Base-by-base conservation (phyloP, 1,140 invertebrate genomes). In the Branchinecta lindahli region DNA sequence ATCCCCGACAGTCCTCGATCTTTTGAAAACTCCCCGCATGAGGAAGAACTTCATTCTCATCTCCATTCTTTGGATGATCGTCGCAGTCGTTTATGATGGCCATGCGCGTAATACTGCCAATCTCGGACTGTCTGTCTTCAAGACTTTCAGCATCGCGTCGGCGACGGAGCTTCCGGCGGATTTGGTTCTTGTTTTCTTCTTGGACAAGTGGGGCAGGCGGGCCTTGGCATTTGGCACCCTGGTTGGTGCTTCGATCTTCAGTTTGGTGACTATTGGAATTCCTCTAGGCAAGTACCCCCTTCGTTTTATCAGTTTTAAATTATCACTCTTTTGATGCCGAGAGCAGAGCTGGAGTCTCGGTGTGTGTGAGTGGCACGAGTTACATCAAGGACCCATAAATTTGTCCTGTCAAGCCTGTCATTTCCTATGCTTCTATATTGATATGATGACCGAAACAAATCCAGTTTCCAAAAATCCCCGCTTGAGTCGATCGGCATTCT, bases 21-120 rank as follows among this genome's bases (percentile, higher is more conserved):
- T 84, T 67, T 80, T 84, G 67, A 77, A 75, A 73, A 84, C 82
- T n/a, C 83, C 83, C 0, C 78, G 80, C 70, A 78, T 84, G 71
- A 75, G 83, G 66, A 79, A 79, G 71, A 83, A 83, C 74, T 83
- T 80, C 0, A 75, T 81, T 7, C 83, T 84, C 61, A 73, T 84
- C 8, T 81, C 83, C 68, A 82, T 84, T 68, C 84, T 84, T 77
- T 84, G 83, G 83, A 85, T 86, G 82, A 80, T 85, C 0, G 80
- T 86, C 68, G 84, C 82, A 2, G 75, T 86, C 8, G 84, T 83
- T 73, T 86, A 85, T 73, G 84, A 86, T 75, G 84, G 84, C 0
- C 84, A 85, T 46, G 84, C 84, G 0, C 77, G 84, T 44, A 85
- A 86, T 74, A 81, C 85, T 8, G 81, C 82, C 71, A 83, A 84